These are phyloP conservation scores for Zaprionus vittiger DNA, from an alignment of 1,140 invertebrate species.

Conservation along the genomic window DNA sequence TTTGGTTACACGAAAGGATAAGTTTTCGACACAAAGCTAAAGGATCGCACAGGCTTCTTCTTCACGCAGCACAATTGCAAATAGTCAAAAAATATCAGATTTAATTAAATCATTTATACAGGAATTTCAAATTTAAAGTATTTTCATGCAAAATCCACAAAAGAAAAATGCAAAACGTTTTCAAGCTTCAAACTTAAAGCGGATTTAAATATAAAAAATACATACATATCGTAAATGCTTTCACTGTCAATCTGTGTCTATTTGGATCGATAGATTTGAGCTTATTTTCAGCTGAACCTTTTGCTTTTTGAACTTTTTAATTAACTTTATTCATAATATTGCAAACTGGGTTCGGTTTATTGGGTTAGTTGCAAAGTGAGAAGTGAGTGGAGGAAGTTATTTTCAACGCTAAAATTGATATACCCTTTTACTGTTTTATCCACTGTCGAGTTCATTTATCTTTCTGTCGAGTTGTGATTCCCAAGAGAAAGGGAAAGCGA, in stretches of 20 bases:
- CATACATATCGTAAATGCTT: not conserved
- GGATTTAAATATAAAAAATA: not conserved
- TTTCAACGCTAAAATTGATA: not conserved
- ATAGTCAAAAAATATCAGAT: constrained; percentile 10
- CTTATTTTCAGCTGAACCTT: not conserved
- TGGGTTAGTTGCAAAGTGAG: not conserved
- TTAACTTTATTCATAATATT: constrained; percentile 1
- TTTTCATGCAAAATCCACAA: not conserved
- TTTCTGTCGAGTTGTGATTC: not conserved
- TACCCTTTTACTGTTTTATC: not conserved
- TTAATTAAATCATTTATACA: constrained; percentile 19
- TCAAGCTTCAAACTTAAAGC: not conserved
- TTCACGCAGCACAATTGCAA: constrained; percentile 19
- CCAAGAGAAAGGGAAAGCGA: not conserved
- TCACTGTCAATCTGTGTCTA: not conserved
- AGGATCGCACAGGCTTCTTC: not conserved
- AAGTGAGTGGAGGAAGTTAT: not conserved
- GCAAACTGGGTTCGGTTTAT: not conserved
- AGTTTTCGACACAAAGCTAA: constrained; percentile 14
- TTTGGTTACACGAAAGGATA: constrained; percentile 19
- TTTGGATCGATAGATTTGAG: not conserved
- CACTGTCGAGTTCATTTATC: not conserved
- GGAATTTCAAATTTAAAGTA: not conserved
- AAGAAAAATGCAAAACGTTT: not conserved
- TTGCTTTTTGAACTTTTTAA: constrained; percentile 1